Base-by-base conservation (phyloP, 2,113 vertebrate genomes). In the Leiothrix lutea region DNA sequence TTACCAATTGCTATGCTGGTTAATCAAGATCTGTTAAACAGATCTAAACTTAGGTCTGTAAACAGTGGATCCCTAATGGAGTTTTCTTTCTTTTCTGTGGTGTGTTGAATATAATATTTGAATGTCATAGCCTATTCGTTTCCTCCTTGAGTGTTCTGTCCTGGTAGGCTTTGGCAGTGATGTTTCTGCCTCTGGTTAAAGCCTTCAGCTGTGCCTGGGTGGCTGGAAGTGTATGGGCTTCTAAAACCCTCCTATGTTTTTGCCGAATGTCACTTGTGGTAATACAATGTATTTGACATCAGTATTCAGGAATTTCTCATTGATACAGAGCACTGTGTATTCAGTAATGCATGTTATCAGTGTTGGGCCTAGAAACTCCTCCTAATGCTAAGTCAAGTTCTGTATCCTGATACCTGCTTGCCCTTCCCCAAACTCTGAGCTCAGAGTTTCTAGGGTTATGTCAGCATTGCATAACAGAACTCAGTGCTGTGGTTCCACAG, bases 61-160 rank as follows among this genome's bases (percentile, higher is more conserved):
- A 75, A 62, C 44, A 75, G 35, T 47, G 40, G 54, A 66, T 77
- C 61, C 25, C 40, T 35, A 87, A 36, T 3, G 36, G 51, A 73
- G 8, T 71, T 94, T 62, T 8, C 60, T 72, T 81, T 61, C 10
- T 66, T 25, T 88, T 77, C 33, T 71, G 28, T 47, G 20, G 10
- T 0, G 0, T 45, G 12, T 62, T 78, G 3, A n/a, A 33, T 75
- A 50, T 20, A 69, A 19, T 50, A 74, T 5, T 18, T 48, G 50
- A 69, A 71, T 57, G 42, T 38, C 47, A 50, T 42, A 57, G 14
- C 17, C 24, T 33, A 40, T 74, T 87, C 54, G 0, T 89, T 84
- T 81, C 14, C 35, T 89, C 2, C 14, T 93, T 54, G 20, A 62
- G 10, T 77, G 31, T 57, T 80, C 31, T 75, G 14, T 73, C 53